phyloP scores from a whole-genome alignment of 2,113 vertebrate species.

The Sturnus vulgaris region DNA sequence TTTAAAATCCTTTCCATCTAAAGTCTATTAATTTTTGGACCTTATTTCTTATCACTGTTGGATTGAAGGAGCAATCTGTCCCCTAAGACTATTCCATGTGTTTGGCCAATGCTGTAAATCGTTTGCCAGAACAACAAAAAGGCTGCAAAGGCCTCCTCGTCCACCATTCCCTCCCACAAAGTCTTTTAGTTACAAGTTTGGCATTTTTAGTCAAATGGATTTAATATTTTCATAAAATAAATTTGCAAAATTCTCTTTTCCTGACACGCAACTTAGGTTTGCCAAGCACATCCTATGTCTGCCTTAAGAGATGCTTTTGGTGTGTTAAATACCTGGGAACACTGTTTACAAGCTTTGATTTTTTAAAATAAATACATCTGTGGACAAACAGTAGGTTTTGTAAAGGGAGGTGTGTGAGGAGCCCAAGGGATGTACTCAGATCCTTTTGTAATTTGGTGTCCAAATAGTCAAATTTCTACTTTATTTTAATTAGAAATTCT shows the following conservation, averaged over 20 bases:
- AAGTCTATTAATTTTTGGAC: not conserved
- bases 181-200: not conserved
- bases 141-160: not conserved
- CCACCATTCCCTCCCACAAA: not conserved
- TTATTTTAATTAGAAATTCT: not conserved
- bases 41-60: slow-evolving; percentile 24
- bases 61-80: slow-evolving; percentile 1
- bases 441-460: not conserved
- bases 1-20: not conserved
- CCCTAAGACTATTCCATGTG: not conserved
- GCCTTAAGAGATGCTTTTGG: not conserved
- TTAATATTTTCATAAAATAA: not conserved
- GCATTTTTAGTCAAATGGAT: not conserved
- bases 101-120: slow-evolving; percentile 15
- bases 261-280: not conserved
- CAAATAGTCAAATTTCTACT: not conserved
- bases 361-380: not conserved
- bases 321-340: not conserved
- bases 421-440: not conserved
- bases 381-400: not conserved
- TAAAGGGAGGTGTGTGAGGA: not conserved
- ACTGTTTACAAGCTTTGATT: not conserved
- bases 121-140: slow-evolving; percentile 13
- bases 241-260: not conserved
- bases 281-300: not conserved